A percentile compares a stretch with the other conserved stretches of the same genome.
phyloP scores from a whole-genome alignment of 2,888 invertebrate species.

The Nomada fabriciana region DNA sequence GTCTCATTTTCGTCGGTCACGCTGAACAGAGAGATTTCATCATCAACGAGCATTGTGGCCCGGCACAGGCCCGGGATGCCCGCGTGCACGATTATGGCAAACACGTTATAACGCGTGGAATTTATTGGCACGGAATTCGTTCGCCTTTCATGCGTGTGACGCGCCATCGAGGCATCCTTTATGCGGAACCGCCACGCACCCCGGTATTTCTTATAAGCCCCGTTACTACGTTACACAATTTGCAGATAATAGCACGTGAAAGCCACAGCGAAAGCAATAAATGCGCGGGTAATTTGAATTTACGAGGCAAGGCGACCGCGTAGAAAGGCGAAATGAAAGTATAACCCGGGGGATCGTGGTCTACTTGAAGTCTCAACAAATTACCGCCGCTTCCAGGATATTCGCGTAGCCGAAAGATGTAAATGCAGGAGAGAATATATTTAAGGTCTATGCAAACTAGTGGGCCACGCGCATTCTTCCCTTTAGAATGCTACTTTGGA shows the following conservation, averaged over 20 bases:
- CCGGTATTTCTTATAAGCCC: constrained; percentile 11
- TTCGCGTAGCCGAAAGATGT: neutral
- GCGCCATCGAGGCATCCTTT: constrained; percentile 17
- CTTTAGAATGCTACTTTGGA: too few species aligned
- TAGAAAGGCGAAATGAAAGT: constrained; percentile 25
- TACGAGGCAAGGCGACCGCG: constrained; percentile 15
- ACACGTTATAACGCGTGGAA: constrained; percentile 68
- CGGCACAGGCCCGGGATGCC: constrained; percentile 48
- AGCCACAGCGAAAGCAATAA: constrained; percentile 17
- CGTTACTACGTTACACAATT: constrained; percentile 18
- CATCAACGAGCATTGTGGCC: constrained; percentile 66
- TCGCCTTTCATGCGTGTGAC: constrained; percentile 57
- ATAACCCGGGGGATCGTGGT: constrained; percentile 15
- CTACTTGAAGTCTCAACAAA: constrained; percentile 18
- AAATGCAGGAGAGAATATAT: neutral
- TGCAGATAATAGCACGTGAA: neutral
- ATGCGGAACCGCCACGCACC: neutral
- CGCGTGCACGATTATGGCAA: constrained; percentile 68
- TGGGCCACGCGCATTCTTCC: too few species aligned
- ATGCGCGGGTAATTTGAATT: constrained; percentile 38
- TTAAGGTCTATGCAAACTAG: neutral
- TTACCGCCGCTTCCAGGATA: constrained; percentile 12
- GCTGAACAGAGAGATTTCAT: constrained; percentile 56
- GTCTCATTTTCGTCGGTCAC: constrained; percentile 63
- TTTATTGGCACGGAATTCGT: constrained; percentile 67